phyloP scores from a whole-genome alignment of 2,797 vertebrate genomes.

The Cynodonichthys magdalenae region DNA sequence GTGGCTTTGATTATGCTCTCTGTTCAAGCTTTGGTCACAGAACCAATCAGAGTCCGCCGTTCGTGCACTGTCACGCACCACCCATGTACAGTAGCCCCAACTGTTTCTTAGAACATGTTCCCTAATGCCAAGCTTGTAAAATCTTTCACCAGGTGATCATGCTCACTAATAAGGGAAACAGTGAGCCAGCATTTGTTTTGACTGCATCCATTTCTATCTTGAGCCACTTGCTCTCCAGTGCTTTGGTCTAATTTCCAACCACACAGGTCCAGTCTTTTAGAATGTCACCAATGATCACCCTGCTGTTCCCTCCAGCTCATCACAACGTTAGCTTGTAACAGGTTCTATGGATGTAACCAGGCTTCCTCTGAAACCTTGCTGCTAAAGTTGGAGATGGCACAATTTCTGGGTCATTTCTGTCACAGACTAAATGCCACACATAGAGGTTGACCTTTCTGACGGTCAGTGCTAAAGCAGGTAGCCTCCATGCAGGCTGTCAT shows the following conservation, averaged over 20 bases:
- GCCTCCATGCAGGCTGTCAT: conserved; percentile 55
- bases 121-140: conserved; percentile 80
- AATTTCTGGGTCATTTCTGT: conserved; percentile 76
- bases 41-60: conserved; percentile 76
- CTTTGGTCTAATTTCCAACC: conserved; percentile 63
- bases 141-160: conserved; percentile 79
- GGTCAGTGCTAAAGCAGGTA: conserved; percentile 42
- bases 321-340: conserved; percentile 31
- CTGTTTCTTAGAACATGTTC: conserved; percentile 77
- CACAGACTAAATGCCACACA: conserved; percentile 77
- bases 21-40: conserved; percentile 75
- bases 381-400: conserved; percentile 56
- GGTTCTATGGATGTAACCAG: conserved; percentile 39
- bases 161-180: conserved; percentile 64
- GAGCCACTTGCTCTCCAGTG: conserved; percentile 45
- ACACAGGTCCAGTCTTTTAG: conserved; percentile 62
- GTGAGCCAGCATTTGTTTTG: conserved; percentile 69
- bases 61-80: conserved; percentile 32
- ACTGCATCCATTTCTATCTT: conserved; percentile 67
- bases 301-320: conserved; percentile 24
- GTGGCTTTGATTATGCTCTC: conserved; percentile 78
- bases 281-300: conserved; percentile 58
- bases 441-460: conserved; percentile 76
- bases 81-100: conserved; percentile 20
- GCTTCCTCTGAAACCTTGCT: conserved; percentile 44